Evolutionary conservation across 2,888 invertebrate species (phyloP).

Genomic region (Rhingia rostrata): DNA sequence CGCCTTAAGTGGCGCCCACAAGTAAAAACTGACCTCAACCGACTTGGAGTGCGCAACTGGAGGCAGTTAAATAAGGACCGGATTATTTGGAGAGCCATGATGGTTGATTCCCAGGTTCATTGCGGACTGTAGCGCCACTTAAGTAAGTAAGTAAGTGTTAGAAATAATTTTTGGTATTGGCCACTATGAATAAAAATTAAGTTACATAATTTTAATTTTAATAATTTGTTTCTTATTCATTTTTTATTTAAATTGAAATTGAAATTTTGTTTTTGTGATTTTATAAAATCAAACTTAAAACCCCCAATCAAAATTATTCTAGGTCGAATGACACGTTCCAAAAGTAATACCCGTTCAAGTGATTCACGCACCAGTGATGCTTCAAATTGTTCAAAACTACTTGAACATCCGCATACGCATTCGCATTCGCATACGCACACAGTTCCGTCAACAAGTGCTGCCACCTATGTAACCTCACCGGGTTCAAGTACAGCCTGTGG

Average conservation of each 20-base stretch:
- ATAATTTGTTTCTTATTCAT: too few species aligned
- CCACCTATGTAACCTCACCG: slow-evolving; percentile 77
- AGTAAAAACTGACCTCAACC: too few species aligned
- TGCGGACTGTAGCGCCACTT: too few species aligned
- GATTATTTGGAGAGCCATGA: too few species aligned
- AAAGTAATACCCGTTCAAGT: slow-evolving; percentile 82
- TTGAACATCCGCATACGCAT: slow-evolving; percentile 81
- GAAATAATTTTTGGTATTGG: too few species aligned
- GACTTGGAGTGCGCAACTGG: too few species aligned
- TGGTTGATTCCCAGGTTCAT: too few species aligned
- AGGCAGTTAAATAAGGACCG: too few species aligned
- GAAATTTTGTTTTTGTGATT: background rate
- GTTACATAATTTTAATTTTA: too few species aligned
- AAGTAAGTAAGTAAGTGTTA: too few species aligned
- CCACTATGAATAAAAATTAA: too few species aligned
- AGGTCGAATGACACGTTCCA: slow-evolving; percentile 83
- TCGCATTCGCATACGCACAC: slow-evolving; percentile 78
- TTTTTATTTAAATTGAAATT: background rate
- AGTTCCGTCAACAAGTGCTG: slow-evolving; percentile 71
- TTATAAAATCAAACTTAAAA: slow-evolving; percentile 2
- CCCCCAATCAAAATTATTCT: slow-evolving; percentile 31
- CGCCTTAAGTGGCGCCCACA: too few species aligned
- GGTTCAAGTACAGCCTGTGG: slow-evolving; percentile 78
- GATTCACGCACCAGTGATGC: slow-evolving; percentile 82
- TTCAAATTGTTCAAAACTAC: slow-evolving; percentile 81